phyloP scores from a whole-genome alignment of 2,113 vertebrate genomes.

The Cromileptes altivelis region DNA sequence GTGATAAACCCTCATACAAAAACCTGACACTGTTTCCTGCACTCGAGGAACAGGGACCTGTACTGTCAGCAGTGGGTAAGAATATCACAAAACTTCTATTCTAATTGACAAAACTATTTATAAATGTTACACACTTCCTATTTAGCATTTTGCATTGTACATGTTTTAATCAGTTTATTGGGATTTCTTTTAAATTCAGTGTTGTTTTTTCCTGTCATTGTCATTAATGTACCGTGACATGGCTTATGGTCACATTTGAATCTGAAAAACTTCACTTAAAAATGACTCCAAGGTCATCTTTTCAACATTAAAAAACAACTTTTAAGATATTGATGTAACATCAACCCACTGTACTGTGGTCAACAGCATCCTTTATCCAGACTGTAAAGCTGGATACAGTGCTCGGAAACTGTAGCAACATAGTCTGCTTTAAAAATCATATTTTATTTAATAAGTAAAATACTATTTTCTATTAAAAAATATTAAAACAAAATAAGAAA shows the following conservation, averaged over 20 bases:
- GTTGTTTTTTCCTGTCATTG: neutral
- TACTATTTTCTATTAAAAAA: too few relatives aligned
- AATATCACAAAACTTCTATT: neutral
- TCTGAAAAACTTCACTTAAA: neutral
- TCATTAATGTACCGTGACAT: neutral
- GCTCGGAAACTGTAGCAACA: neutral
- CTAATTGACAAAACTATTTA: neutral
- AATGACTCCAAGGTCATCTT: neutral
- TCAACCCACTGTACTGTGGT: neutral
- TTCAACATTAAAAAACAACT: neutral
- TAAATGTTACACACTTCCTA: too few relatives aligned
- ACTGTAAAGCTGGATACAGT: neutral
- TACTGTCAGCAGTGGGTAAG: neutral
- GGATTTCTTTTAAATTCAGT: neutral
- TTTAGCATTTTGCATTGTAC: neutral
- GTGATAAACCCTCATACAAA: constrained; percentile 24
- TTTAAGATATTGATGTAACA: neutral
- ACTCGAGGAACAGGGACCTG: neutral
- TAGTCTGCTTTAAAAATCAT: neutral
- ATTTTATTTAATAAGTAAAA: too few relatives aligned
- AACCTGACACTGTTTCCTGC: constrained; percentile 6
- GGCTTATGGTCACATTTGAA: neutral
- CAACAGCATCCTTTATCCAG: neutral
- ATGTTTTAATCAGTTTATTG: neutral
- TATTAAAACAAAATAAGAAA: too few relatives aligned